Evolutionary conservation across 1,140 invertebrate genomes (phyloP), one percentile per base, ranked within the genome.

Genomic region (Neodiprion lecontei): DNA sequence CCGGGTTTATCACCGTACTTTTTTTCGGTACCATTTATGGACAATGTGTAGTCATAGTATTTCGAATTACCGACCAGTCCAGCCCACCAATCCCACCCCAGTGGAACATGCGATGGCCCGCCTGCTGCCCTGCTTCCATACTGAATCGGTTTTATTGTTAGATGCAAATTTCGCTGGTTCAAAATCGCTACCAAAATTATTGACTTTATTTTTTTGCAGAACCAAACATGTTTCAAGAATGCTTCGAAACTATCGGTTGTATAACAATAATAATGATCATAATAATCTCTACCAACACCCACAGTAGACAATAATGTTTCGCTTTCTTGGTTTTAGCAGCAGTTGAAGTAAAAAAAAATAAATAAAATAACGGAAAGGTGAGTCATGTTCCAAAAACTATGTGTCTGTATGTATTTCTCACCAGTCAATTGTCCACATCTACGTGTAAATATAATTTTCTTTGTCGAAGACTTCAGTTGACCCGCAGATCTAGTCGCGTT

Each of bases 41-140:
- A 96, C n/a, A 98, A 85, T 0, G 92, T 92, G 82, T 96, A 98
- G 87, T 97, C 93, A 82, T 96, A 97, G 87, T 98, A 98, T 47
- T 90, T 91, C 0, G 96, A 97, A 83, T 97, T 96, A 17, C 95
- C 95, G 70, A 95, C 90, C 17, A 96, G 87, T 1, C 94, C 95
- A 78, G 92, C 87, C 93, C 95, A 97, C 79, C 92, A 90, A 74
- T 94, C 91, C 94, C 96, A 98, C 7, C 96, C 96, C 7, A 89
- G 87, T 1, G 96, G 96, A 21, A 96, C 89, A 78, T 93, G 89
- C 47, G 88, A 78, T 0, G 92, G 89, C 3, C 93, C 94, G 8
- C 92, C 92, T 21, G 88, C 86, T 69, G 81, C 78, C 74, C 88
- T 83, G 5, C 78, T 74, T 2, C 94, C 92, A 85, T 95, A 96